A percentile compares a stretch with the other conserved stretches of the same genome.
phyloP scores from a whole-genome alignment of 2,113 vertebrate species.

The Polypterus bichir region DNA sequence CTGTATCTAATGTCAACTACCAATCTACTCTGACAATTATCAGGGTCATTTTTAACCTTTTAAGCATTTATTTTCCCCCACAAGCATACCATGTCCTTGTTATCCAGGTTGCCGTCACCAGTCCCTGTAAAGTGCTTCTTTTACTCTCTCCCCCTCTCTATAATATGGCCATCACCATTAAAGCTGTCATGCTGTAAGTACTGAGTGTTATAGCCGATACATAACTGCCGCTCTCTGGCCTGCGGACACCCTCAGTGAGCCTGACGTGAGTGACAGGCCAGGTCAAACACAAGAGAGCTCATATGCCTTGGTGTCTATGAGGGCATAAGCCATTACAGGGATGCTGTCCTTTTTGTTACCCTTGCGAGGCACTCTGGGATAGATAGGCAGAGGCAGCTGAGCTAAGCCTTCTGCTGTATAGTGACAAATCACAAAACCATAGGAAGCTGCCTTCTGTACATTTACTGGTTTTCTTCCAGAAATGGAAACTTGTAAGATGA shows the following conservation, averaged over 20 bases:
- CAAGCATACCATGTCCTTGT: slow-evolving; percentile 21
- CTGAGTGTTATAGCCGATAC: slow-evolving; percentile 49
- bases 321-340: not conserved
- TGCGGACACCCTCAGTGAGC: slow-evolving; percentile 13
- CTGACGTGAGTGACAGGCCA: slow-evolving; percentile 12
- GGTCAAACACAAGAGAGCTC: not conserved
- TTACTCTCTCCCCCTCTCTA: slow-evolving; percentile 41
- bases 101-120: slow-evolving; percentile 17
- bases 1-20: no score
- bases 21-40: slow-evolving; percentile 15
- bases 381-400: not conserved
- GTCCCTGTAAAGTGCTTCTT: slow-evolving; percentile 25
- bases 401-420: no score
- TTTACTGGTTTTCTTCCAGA: no score
- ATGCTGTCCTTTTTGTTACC: not conserved
- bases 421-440: no score
- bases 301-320: no score
- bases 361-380: slow-evolving; percentile 4
- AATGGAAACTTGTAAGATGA: no score
- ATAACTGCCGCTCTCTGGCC: slow-evolving; percentile 41
- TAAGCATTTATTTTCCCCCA: slow-evolving; percentile 8
- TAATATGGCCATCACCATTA: slow-evolving; percentile 67
- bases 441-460: no score
- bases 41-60: slow-evolving; percentile 1
- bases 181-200: slow-evolving; percentile 53